Evolutionary conservation across 2,888 invertebrate genomes (phyloP).

Genomic region (Synergus umbraculus): DNA sequence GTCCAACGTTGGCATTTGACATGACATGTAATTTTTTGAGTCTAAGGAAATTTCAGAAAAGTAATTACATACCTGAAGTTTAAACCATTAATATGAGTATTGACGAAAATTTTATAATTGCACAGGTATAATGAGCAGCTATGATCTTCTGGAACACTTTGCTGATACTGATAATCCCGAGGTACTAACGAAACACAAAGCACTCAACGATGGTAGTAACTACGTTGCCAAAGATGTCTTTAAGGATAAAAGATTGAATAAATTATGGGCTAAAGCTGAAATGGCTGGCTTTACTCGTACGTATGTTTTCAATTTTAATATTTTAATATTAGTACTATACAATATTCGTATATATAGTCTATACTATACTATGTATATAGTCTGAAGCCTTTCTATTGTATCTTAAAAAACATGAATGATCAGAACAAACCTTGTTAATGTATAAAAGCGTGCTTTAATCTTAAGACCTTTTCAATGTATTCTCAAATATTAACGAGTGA

Average conservation of each 20-base stretch:
- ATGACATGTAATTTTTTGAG: no score
- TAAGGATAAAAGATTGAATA: slow-evolving; percentile 93
- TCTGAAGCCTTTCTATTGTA: no score
- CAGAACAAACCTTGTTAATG: no score
- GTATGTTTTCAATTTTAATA: slow-evolving; percentile 41
- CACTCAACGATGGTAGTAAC: slow-evolving; percentile 74
- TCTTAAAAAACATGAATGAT: no score
- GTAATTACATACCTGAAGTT: neutral
- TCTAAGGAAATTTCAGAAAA: neutral
- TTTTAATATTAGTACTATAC: neutral
- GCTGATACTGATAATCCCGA: slow-evolving; percentile 83
- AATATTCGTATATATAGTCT: neutral
- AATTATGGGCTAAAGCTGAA: slow-evolving; percentile 94
- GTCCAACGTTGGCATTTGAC: no score
- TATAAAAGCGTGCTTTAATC: no score
- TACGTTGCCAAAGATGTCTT: slow-evolving; percentile 85
- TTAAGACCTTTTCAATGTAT: no score
- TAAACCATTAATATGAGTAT: neutral
- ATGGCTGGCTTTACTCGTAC: slow-evolving; percentile 88
- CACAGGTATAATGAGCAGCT: slow-evolving; percentile 86
- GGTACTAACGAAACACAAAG: slow-evolving; percentile 80
- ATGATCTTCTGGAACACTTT: slow-evolving; percentile 89
- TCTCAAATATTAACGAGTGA: no score
- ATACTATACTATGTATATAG: no score
- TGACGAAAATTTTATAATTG: slow-evolving; percentile 39